These are phyloP conservation scores for Emmelina monodactyla DNA, from an alignment of 2,888 invertebrate genomes.

Conservation along the genomic window DNA sequence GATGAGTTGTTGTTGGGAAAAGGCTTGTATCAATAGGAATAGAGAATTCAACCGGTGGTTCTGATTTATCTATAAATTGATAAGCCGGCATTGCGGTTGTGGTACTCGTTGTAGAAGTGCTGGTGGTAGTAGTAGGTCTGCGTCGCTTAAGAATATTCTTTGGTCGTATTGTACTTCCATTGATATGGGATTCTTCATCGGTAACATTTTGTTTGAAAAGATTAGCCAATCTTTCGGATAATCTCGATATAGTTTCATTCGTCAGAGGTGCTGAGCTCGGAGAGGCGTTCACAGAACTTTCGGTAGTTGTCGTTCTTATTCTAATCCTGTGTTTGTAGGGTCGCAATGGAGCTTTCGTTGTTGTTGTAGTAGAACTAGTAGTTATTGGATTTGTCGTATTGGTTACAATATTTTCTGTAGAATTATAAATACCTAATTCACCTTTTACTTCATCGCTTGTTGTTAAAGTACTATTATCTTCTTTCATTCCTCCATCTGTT, in stretches of 20 bases:
- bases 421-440: conserved; percentile 25
- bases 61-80: conserved; percentile 17
- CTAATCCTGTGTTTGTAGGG: conserved; percentile 42
- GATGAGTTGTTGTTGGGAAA: conserved; percentile 12
- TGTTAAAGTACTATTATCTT: conserved; percentile 30
- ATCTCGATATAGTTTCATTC: conserved; percentile 25
- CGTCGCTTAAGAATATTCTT: conserved; percentile 40
- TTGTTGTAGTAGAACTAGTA: conserved; percentile 16
- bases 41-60: conserved; percentile 9
- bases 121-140: conserved; percentile 53
- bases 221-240: conserved; percentile 35
- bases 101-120: conserved; percentile 27
- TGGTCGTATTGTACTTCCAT: conserved; percentile 30
- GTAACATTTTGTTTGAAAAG: conserved; percentile 28
- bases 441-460: conserved; percentile 21
- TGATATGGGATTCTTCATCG: conserved; percentile 29
- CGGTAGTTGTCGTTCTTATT: conserved; percentile 50
- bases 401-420: no score
- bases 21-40: conserved; percentile 7
- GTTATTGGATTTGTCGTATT: conserved; percentile 17
- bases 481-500: conserved; percentile 34
- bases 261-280: conserved; percentile 21
- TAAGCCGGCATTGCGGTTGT: conserved; percentile 18
- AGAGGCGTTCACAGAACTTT: conserved; percentile 27
- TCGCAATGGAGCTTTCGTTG: conserved; percentile 23